Evolutionary conservation across 53 echinoderm and acorn worm genomes (phyloP).

Genomic region (Holothuria leucospilota): DNA sequence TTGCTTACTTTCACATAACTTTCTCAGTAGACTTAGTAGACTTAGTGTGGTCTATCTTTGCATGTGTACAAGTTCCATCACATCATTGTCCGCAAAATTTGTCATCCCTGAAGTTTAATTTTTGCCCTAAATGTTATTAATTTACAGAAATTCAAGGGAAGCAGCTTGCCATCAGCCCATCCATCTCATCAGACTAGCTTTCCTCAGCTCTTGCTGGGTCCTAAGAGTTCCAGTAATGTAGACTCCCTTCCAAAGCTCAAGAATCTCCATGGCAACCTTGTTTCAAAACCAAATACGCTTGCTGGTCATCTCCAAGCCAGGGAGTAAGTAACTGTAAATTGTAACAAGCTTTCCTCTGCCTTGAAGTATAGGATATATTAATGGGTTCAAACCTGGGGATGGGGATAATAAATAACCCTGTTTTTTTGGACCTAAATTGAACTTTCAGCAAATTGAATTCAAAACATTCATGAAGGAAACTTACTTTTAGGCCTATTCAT

Average conservation of each 20-base stretch:
- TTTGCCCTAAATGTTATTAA: background rate
- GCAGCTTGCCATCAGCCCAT: conserved; percentile 60
- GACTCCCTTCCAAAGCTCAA: conserved; percentile 92
- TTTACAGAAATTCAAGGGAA: conserved; percentile 43
- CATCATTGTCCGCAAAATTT: no score
- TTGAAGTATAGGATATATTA: background rate
- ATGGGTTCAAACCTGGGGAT: no score
- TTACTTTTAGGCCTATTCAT: no score
- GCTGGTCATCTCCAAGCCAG: conserved; percentile 46
- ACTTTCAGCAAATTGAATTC: no score
- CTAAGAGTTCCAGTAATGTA: conserved; percentile 71
- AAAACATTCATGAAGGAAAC: no score
- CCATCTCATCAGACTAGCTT: conserved; percentile 68
- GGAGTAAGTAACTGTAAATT: conserved; percentile 54
- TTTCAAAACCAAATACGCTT: conserved; percentile 32
- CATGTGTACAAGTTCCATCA: no score
- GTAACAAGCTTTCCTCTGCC: background rate
- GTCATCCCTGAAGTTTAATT: no score
- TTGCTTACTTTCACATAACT: no score
- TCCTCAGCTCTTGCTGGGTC: conserved; percentile 75
- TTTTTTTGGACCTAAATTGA: no score
- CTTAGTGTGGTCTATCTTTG: no score
- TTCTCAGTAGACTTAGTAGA: no score
- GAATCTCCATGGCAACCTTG: conserved; percentile 88
- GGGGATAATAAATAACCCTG: no score